These are phyloP conservation scores for Ephestia elutella DNA, from an alignment of 1,140 invertebrate genomes.

Conservation along the genomic window DNA sequence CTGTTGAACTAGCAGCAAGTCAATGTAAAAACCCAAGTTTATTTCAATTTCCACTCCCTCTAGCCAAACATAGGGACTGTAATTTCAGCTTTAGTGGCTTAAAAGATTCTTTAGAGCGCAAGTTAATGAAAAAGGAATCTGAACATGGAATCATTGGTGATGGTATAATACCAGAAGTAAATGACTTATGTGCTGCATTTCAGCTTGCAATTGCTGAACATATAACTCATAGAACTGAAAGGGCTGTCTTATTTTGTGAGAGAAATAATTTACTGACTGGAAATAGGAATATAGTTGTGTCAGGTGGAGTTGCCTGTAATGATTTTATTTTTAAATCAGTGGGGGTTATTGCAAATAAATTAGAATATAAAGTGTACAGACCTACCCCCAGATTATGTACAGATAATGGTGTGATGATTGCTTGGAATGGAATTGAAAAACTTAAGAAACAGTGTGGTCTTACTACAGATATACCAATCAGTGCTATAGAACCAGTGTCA, in stretches of 20 bases:
- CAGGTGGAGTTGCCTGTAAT: slow-evolving; percentile 97
- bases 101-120: slow-evolving; percentile 45
- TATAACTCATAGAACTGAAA: slow-evolving; percentile 85
- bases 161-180: slow-evolving; percentile 84
- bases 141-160: slow-evolving; percentile 75
- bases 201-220: slow-evolving; percentile 85
- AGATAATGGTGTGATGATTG: slow-evolving; percentile 99
- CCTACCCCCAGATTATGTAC: slow-evolving; percentile 93
- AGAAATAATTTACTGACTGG: slow-evolving; percentile 75
- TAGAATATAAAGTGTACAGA: slow-evolving; percentile 79
- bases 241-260: slow-evolving; percentile 86
- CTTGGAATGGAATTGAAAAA: slow-evolving; percentile 96
- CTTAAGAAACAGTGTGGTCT: slow-evolving; percentile 39
- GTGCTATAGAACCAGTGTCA: slow-evolving; percentile 42
- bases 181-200: slow-evolving; percentile 91
- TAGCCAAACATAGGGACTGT: slow-evolving; percentile 73
- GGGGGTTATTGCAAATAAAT: slow-evolving; percentile 78
- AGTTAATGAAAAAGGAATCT: slow-evolving; percentile 44
- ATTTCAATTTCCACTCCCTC: slow-evolving; percentile 80
- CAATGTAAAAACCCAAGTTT: slow-evolving; percentile 78
- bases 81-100: slow-evolving; percentile 68
- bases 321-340: slow-evolving; percentile 84
- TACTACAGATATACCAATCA: slow-evolving; percentile 22
- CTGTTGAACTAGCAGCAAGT: slow-evolving; percentile 87
- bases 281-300: slow-evolving; percentile 82